These are phyloP conservation scores for Antheraea assamensis DNA, from an alignment of 2,888 invertebrate species.

Conservation along the genomic window DNA sequence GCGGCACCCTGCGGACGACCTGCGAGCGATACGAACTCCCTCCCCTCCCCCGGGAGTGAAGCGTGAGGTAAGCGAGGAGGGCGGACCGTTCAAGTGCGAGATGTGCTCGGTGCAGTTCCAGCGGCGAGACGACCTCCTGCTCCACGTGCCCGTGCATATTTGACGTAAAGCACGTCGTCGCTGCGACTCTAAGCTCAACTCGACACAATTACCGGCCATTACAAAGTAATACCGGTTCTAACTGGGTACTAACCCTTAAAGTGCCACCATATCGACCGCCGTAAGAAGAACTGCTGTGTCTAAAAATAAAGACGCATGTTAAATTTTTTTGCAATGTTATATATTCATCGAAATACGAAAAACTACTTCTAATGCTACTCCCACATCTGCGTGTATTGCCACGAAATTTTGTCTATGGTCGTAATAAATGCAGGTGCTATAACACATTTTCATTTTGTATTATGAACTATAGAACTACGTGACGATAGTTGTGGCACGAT, in stretches of 20 bases:
- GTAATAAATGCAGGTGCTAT: too few species aligned
- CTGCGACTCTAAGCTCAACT: background rate
- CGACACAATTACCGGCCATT: conserved; percentile 83
- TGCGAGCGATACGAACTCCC: conserved; percentile 59
- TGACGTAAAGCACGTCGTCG: conserved; percentile 62
- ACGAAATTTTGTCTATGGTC: too few species aligned
- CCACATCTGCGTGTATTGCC: too few species aligned
- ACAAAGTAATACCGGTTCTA: too few species aligned
- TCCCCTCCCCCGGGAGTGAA: conserved; percentile 25
- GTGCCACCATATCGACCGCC: background rate
- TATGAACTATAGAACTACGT: too few species aligned
- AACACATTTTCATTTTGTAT: too few species aligned
- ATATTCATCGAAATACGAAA: too few species aligned
- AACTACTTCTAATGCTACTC: too few species aligned
- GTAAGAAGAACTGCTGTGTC: too few species aligned
- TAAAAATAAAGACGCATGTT: too few species aligned
- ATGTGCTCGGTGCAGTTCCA: conserved; percentile 91
- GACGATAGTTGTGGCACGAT: too few species aligned
- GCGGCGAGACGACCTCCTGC: conserved; percentile 86
- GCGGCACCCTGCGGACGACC: conserved; percentile 69
- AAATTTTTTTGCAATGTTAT: too few species aligned
- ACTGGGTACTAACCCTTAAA: background rate
- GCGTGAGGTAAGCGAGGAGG: conserved; percentile 57
- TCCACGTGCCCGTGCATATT: conserved; percentile 92
- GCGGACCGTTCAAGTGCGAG: conserved; percentile 87